Evolutionary conservation across 2,797 vertebrate species (phyloP).

Genomic region (Percopsis omiscomaycus): DNA sequence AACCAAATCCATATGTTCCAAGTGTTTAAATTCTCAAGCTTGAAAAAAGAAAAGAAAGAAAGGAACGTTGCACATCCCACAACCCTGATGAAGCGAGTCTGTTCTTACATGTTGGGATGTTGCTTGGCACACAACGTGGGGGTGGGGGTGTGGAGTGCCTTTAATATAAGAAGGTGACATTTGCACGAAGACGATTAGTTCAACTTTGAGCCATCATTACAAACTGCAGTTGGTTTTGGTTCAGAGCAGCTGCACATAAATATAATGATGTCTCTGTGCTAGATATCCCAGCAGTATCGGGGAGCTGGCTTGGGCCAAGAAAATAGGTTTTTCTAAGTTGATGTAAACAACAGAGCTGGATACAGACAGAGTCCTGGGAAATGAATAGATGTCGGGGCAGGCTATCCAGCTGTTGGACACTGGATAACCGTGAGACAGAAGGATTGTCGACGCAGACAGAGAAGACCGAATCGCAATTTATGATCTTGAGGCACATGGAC

Average conservation of each 20-base stretch:
- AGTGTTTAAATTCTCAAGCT: slow-evolving; percentile 18
- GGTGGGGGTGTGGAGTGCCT: slow-evolving; percentile 15
- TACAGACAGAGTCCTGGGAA: slow-evolving; percentile 57
- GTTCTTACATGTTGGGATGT: slow-evolving; percentile 9
- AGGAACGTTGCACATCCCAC: slow-evolving; percentile 4
- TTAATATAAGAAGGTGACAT: slow-evolving; percentile 20
- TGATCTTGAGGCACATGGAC: slow-evolving; percentile 12
- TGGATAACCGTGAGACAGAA: slow-evolving; percentile 66
- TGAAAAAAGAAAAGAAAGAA: slow-evolving; percentile 7
- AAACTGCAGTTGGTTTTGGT: slow-evolving; percentile 5
- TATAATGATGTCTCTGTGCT: slow-evolving; percentile 22
- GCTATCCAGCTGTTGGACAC: slow-evolving; percentile 71
- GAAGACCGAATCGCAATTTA: slow-evolving; percentile 16
- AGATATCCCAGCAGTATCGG: slow-evolving; percentile 27
- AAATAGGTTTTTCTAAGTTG: slow-evolving; percentile 49
- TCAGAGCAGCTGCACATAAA: slow-evolving; percentile 37
- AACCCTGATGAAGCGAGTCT: slow-evolving; percentile 1
- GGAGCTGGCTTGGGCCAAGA: slow-evolving; percentile 27
- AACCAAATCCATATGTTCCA: slow-evolving; percentile 29
- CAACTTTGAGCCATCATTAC: background rate
- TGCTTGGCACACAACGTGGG: slow-evolving; percentile 12
- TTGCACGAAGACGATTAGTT: background rate
- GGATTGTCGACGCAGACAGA: slow-evolving; percentile 7
- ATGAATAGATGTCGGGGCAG: slow-evolving; percentile 54
- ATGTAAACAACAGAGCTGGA: slow-evolving; percentile 56